These are phyloP conservation scores for Phaedon cochleariae DNA, from an alignment of 2,888 invertebrate species.

Conservation along the genomic window DNA sequence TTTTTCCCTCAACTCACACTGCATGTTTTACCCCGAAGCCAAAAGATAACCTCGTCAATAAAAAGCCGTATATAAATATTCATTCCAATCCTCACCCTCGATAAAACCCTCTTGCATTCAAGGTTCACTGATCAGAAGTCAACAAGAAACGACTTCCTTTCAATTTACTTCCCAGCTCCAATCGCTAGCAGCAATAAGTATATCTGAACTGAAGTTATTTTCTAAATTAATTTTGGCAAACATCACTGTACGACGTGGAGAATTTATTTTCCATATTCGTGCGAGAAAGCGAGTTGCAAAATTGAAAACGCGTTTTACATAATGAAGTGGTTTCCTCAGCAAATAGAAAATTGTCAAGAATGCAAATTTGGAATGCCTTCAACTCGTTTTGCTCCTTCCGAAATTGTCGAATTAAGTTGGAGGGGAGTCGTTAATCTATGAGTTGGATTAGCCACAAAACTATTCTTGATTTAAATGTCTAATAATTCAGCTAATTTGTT, in stretches of 20 bases:
- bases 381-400: not conserved
- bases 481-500: too few species aligned
- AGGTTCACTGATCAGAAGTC: not conserved
- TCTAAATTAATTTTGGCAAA: not conserved
- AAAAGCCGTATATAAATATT: too few species aligned
- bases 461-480: too few species aligned
- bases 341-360: not conserved
- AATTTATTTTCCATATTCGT: not conserved
- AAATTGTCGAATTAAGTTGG: too few species aligned
- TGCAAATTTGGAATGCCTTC: not conserved
- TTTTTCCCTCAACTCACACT: too few species aligned
- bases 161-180: not conserved
- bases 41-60: too few species aligned
- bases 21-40: too few species aligned
- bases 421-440: too few species aligned
- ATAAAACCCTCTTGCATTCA: not conserved
- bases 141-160: not conserved
- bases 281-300: not conserved
- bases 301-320: not conserved
- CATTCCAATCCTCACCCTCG: not conserved
- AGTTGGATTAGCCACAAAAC: too few species aligned
- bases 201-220: not conserved
- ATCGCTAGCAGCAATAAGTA: not conserved
- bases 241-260: not conserved
- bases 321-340: not conserved